Evolutionary conservation across 2,797 vertebrate genomes (phyloP).

Genomic region (Hydrophis major): DNA sequence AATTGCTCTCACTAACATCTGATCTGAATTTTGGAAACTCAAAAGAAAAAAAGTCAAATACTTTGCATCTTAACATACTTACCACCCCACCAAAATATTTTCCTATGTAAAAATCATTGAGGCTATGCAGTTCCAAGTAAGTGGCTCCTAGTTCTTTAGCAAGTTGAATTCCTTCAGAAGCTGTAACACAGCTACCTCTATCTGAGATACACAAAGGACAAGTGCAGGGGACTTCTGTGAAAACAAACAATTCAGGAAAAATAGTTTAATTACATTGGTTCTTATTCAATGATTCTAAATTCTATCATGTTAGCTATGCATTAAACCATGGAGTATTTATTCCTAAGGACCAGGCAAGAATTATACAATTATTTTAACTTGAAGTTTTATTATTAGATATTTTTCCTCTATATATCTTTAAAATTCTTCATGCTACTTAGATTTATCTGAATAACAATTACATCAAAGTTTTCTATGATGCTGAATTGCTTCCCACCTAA

Average conservation of each 20-base stretch:
- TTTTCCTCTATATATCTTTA: neutral
- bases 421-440: neutral
- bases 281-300: neutral
- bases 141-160: conserved; percentile 91
- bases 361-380: neutral
- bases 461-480: neutral
- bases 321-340: neutral
- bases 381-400: neutral
- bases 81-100: conserved; percentile 96
- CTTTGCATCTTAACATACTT: conserved; percentile 58
- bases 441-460: neutral
- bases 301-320: neutral
- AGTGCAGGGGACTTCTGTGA: conserved; percentile 86
- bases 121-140: conserved; percentile 88
- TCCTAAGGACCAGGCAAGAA: neutral
- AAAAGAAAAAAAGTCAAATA: neutral
- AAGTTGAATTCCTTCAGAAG: conserved; percentile 89
- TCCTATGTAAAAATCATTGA: conserved; percentile 91
- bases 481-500: neutral
- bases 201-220: conserved; percentile 92
- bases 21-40: neutral
- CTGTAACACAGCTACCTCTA: conserved; percentile 88
- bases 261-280: neutral
- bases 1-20: neutral
- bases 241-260: conserved; percentile 30